Conservation (phyloP, 2,888 invertebrate genomes). For the Dolichopus griseipennis region DNA sequence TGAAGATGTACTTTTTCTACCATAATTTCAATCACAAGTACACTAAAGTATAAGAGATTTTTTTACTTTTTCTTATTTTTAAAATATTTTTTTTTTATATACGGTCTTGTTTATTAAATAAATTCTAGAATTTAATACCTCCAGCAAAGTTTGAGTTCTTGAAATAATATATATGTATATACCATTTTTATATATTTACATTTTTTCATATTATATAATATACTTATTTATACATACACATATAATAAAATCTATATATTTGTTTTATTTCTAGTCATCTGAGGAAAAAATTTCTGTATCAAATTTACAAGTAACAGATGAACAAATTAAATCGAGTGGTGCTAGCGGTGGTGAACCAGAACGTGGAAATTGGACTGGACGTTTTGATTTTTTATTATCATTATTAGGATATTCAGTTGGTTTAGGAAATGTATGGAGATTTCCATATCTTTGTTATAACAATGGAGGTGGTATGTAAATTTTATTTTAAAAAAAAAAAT, state of each 20-base stretch:
- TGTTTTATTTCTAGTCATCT: constrained; percentile 35
- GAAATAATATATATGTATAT: too few relatives aligned
- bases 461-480: constrained; percentile 57
- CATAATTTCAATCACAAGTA: too few relatives aligned
- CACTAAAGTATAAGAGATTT: too few relatives aligned
- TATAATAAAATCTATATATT: constrained; percentile 5
- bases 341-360: constrained; percentile 42
- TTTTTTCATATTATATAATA: too few relatives aligned
- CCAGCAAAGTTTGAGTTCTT: too few relatives aligned
- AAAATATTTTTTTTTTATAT: too few relatives aligned
- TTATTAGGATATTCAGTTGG: constrained; percentile 65
- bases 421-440: constrained; percentile 66
- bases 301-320: constrained; percentile 28
- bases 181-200: too few relatives aligned
- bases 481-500: neutral
- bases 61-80: too few relatives aligned
- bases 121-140: too few relatives aligned
- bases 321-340: neutral
- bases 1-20: too few relatives aligned
- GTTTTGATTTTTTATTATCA: constrained; percentile 63
- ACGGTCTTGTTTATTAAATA: too few relatives aligned
- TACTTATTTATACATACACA: neutral
- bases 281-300: constrained; percentile 45
- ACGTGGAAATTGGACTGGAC: constrained; percentile 65
- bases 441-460: constrained; percentile 66